Base-by-base conservation (phyloP, 2,888 invertebrate species). In the Lysandra bellargus region DNA sequence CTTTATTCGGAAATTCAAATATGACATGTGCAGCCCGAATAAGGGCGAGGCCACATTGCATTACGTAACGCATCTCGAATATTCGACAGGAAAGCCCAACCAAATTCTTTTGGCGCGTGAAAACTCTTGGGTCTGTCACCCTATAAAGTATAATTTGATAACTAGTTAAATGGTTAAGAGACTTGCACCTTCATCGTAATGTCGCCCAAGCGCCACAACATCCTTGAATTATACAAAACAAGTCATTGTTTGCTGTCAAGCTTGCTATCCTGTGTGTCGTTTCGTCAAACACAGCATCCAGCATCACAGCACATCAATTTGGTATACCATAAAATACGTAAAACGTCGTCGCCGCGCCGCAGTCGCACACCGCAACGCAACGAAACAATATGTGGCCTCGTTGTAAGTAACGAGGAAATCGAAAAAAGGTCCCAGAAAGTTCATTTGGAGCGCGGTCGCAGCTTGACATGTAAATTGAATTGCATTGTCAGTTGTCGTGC, bases 391-490 rank as follows among this genome's bases (percentile, higher is more conserved):
- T 57, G 53, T 57, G 57, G 17, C 53, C 53, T 53, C 17, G 53
- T 14, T 80, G 82, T 83, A 78, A 78, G 82, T 83, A 78, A 78
- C 80, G 83, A 84, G 81, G 82, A 81, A 82, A 82, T 83, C 83
- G 82, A 85, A 85, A 81, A 81, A 83, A 79, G 83, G 84, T 85
- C 85, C 86, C 86, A 84, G 86, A 90, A 90, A 89, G 88, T 88
- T 87, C 86, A 91, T 91, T 88, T 85, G 83, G 83, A 81, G 83
- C 81, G 84, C 81, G 83, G 86, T 88, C 88, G 83, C 87, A 85
- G 84, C 83, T 83, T 86, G 88, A 85, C 88, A 87, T 86, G 85
- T 84, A 86, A 88, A 88, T 88, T 86, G 87, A 89, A 91, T 91
- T 88, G 88, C 87, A 87, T 85, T 88, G 89, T 89, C 89, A 87